Evolutionary conservation across 2,888 invertebrate species (phyloP).

Genomic region (Aspidiotus rigidus): DNA sequence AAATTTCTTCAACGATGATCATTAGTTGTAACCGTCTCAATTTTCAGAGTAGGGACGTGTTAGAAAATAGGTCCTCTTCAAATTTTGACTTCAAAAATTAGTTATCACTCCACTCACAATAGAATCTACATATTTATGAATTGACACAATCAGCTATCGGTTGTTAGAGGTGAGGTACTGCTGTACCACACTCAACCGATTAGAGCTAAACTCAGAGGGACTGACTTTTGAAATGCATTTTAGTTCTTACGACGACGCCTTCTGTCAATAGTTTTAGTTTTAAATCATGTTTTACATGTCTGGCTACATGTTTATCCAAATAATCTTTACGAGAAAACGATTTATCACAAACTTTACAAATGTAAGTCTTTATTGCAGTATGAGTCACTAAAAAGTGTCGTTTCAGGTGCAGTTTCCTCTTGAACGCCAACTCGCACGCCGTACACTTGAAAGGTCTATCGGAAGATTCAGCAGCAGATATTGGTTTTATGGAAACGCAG

Average conservation of each 20-base stretch:
- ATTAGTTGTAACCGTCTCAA: too few relatives aligned
- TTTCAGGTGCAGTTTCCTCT: constrained; percentile 21
- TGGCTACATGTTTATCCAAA: constrained; percentile 19
- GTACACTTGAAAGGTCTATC: constrained; percentile 22
- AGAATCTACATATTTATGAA: too few relatives aligned
- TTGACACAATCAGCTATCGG: too few relatives aligned
- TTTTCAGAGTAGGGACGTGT: too few relatives aligned
- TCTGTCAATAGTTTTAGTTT: constrained; percentile 22
- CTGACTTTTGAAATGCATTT: constrained; percentile 11
- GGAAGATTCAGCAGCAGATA: neutral
- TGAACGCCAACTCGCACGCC: constrained; percentile 21
- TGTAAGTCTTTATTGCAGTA: constrained; percentile 13
- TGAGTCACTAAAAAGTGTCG: constrained; percentile 24
- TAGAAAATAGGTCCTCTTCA: too few relatives aligned
- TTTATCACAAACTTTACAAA: constrained; percentile 20
- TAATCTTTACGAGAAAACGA: constrained; percentile 29
- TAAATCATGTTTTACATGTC: constrained; percentile 19
- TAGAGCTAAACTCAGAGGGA: too few relatives aligned
- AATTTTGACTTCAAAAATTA: too few relatives aligned
- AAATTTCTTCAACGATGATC: too few relatives aligned
- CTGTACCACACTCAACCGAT: too few relatives aligned
- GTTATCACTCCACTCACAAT: too few relatives aligned
- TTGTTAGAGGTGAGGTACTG: too few relatives aligned
- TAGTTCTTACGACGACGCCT: constrained; percentile 28
- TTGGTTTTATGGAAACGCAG: too few relatives aligned